These are phyloP conservation scores for Panurus biarmicus DNA, from an alignment of 2,113 vertebrate species.

Conservation along the genomic window DNA sequence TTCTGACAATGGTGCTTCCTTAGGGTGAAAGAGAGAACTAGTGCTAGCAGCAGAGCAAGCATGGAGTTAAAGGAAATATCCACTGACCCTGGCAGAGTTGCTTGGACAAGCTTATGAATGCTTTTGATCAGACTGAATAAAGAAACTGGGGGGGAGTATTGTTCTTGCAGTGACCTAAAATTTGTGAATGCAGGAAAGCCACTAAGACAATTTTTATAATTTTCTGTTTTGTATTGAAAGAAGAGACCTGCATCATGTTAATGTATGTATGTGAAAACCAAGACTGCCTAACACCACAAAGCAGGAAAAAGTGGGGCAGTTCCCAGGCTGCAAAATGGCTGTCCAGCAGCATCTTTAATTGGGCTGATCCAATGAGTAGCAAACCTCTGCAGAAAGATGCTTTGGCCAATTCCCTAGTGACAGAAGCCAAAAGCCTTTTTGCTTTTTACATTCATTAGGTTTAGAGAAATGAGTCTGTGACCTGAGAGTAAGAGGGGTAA, in stretches of 20 bases:
- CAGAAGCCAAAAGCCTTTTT: slow-evolving; percentile 13
- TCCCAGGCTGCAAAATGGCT: background rate
- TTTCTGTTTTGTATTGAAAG: background rate
- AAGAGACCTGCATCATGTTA: background rate
- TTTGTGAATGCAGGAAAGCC: background rate
- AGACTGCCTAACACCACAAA: background rate
- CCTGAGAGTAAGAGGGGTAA: slow-evolving; percentile 18
- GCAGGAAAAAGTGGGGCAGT: background rate
- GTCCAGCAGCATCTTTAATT: background rate
- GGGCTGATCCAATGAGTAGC: background rate
- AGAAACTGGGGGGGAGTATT: background rate
- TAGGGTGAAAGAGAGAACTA: background rate
- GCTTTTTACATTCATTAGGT: background rate
- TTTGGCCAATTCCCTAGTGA: background rate
- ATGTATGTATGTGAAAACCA: background rate
- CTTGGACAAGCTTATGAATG: background rate
- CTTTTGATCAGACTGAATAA: background rate
- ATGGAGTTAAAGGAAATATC: background rate
- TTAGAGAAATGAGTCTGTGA: slow-evolving; percentile 30
- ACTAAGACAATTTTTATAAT: background rate
- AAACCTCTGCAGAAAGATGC: background rate
- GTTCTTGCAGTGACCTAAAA: background rate
- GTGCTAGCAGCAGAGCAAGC: background rate
- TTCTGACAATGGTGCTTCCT: background rate
- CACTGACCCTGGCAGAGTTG: background rate